Base-by-base conservation (phyloP, 2,113 vertebrate genomes). In the Vidua chalybeata region DNA sequence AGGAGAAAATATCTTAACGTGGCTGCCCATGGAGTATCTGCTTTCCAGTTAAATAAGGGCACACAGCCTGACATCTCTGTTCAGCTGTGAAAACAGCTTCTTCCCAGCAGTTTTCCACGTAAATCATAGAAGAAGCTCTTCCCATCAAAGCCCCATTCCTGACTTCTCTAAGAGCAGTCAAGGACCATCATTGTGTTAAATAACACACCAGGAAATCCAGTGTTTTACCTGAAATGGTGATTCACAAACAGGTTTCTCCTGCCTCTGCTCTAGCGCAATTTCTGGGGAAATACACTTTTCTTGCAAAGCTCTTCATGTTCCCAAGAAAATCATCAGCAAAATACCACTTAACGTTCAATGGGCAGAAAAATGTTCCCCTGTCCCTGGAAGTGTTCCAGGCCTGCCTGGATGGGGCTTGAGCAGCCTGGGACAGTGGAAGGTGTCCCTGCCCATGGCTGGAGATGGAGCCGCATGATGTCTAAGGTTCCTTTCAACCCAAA, bases 121-220 rank as follows among this genome's bases (percentile, higher is more conserved):
- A 48, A 72, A 59, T 11, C 78, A 54, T 0, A 41, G 37, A 33
- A 59, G 28, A 51, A 46, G 41, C 35, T 56, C 13, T 52, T 91
- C 54, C 67, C 71, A 88, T 43, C 37, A 68, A 46, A 75, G 23
- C 51, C 41, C 37, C 59, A 2, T 27, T 52, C 51, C 55, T 35
- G 41, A n/a, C 51, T 58, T 62, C 46, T 73, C 59, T 37, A 41
- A 66, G 18, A 59, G 49, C 51, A 46, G 23, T 35, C 49, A 55
- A 80, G 35, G 45, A 49, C 37, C n/a, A 80, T 23, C 11, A 14
- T 28, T 79, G 16, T 22, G 15, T 41, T 64, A 9, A 48, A 26
- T 6, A 46, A 13, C 1, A 11, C 24, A 37, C 4, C 14, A 33
- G 55, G 4, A 77, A 56, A 7, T 2, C 0, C 37, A 37, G 31